Base-by-base conservation (phyloP, 2,113 vertebrate genomes). In the Urocitellus parryii region DNA sequence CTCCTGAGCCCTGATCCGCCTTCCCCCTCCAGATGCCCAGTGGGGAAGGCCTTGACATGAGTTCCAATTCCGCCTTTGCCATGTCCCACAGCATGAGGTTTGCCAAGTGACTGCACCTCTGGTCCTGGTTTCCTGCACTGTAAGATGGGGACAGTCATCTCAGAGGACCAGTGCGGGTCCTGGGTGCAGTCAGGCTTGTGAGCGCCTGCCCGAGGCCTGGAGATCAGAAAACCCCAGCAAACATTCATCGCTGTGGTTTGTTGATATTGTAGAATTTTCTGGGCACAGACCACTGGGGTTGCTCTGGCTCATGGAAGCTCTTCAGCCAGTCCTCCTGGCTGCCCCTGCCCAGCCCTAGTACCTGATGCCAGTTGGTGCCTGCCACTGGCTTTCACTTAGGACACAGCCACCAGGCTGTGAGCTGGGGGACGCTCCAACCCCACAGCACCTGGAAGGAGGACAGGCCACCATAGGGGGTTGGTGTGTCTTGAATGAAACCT, bases 271-370 rank as follows among this genome's bases (percentile, higher is more conserved):
- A 17, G 78, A 80, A 27, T 0, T 45, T 48, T 80, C 34, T 82
- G 48, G 45, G 8, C 0, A 7, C 25, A 22, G 58, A 68, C 61
- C 25, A 5, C 6, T 65, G 70, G 74, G 45, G 29, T 18, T 29
- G 27, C 68, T 61, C 63, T 51, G 56, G 34, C 56, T 70, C 61
- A 10, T 4, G 34, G 61, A 68, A 70, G 34, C 17, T 14, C 65
- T 74, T 51, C 32, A 95, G 84, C 29, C 63, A 74, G 20, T 27
- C 11, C 5, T 11, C 63, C 48, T 5, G 0, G 1, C 25, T 29
- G 0, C 48, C 48, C 48, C 4, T 10, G 37, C 45, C 24, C 27
- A 0, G 13, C 14, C 58, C 3, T 11, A 0, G 48, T 0, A 27
- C 17, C 65, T 76, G 63, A 42, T 63, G 20, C 48, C 2, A 22